These are phyloP conservation scores for Augochlora pura DNA, from an alignment of 1,140 invertebrate species.

Conservation along the genomic window DNA sequence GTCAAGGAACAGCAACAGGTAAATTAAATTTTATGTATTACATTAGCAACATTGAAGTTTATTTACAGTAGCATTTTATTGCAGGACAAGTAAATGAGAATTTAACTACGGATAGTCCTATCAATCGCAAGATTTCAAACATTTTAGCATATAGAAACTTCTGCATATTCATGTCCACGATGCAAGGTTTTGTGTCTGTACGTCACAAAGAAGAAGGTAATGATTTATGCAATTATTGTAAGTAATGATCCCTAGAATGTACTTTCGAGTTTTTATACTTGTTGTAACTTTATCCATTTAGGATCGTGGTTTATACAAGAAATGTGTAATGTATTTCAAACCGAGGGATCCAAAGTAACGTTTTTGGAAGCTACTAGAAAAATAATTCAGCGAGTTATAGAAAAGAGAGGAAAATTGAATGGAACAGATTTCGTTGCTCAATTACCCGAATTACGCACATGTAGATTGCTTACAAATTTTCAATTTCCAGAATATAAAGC, in stretches of 20 bases:
- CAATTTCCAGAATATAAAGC: conserved; percentile 25
- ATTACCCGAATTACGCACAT: conserved; percentile 43
- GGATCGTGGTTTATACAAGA: conserved; percentile 69
- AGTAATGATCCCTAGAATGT: not conserved
- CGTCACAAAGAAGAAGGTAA: conserved; percentile 60
- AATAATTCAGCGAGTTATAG: conserved; percentile 38
- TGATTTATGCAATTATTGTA: conserved; percentile 1
- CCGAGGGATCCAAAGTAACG: conserved; percentile 15
- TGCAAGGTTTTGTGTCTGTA: conserved; percentile 56
- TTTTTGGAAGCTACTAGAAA: conserved; percentile 22
- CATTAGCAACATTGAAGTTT: not conserved
- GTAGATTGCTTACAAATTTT: conserved; percentile 48
- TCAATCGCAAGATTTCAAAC: not conserved
- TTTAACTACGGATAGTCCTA: conserved; percentile 46
- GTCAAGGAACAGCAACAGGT: conserved; percentile 61
- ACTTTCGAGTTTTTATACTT: not conserved
- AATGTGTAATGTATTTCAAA: conserved; percentile 61
- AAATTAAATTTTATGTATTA: conserved; percentile 1
- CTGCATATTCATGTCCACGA: conserved; percentile 61
- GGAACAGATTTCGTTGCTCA: conserved; percentile 30
- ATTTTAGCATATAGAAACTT: conserved; percentile 42
- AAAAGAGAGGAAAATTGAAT: conserved; percentile 35
- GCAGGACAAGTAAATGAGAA: conserved; percentile 24
- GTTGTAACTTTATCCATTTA: conserved; percentile 25
- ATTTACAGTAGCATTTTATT: not conserved